phyloP scores from a whole-genome alignment of 2,797 vertebrate genomes.

The Bradypus variegatus region DNA sequence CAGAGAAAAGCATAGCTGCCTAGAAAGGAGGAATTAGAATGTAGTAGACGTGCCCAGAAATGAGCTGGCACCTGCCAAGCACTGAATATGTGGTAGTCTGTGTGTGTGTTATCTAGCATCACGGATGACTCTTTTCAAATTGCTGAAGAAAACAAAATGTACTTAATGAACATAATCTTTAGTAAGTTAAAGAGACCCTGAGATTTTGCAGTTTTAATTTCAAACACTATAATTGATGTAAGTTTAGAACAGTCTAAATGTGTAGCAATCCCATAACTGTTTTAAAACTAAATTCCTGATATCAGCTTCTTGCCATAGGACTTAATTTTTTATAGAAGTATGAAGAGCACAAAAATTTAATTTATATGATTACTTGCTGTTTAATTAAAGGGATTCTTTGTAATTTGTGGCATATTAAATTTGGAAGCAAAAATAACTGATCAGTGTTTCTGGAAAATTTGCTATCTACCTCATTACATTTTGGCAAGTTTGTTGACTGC shows the following conservation, averaged over 20 bases:
- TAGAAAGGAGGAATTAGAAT: background rate
- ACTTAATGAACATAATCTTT: background rate
- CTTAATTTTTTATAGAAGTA: background rate
- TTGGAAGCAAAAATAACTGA: slow-evolving; percentile 8
- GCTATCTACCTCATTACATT: background rate
- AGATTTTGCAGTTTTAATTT: background rate
- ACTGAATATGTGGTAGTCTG: too few relatives aligned
- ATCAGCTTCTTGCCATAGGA: background rate
- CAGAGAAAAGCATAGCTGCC: background rate
- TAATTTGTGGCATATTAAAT: background rate
- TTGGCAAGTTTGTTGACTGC: background rate
- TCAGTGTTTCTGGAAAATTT: background rate
- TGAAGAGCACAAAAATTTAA: background rate
- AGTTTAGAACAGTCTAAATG: background rate
- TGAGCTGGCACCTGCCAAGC: background rate
- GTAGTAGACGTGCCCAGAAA: background rate
- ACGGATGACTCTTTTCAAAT: background rate
- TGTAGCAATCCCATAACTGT: background rate
- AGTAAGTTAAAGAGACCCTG: background rate
- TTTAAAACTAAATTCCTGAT: background rate
- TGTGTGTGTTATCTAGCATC: background rate
- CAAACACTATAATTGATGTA: background rate
- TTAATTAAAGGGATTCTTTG: background rate
- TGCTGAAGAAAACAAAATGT: background rate
- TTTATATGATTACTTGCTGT: background rate